Evolutionary conservation across 1,140 invertebrate genomes (phyloP).

Genomic region (Heliconius himera): DNA sequence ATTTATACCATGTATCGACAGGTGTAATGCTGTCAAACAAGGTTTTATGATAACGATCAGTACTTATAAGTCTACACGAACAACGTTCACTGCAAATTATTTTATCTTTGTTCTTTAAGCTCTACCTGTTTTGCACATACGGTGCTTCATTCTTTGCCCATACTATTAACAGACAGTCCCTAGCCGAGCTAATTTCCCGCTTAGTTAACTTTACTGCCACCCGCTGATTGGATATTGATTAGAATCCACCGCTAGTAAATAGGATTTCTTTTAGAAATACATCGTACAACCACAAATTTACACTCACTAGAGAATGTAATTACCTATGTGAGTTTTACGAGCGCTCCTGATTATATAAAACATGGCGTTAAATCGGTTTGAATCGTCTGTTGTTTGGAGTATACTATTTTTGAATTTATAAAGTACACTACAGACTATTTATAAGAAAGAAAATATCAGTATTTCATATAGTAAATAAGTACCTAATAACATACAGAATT

Average conservation of each 20-base stretch:
- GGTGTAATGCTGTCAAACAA: not conserved
- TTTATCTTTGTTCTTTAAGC: not conserved
- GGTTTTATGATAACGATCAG: not conserved
- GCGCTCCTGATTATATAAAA: slow-evolving; percentile 69
- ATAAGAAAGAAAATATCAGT: not conserved
- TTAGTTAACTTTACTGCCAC: slow-evolving; percentile 77
- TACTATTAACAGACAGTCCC: slow-evolving; percentile 27
- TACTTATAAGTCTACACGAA: not conserved
- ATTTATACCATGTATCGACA: not conserved
- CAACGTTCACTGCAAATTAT: not conserved
- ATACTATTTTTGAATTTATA: not conserved
- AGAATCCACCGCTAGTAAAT: slow-evolving; percentile 68
- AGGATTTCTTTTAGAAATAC: slow-evolving; percentile 72
- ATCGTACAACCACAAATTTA: slow-evolving; percentile 72
- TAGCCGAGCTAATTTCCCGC: slow-evolving; percentile 71
- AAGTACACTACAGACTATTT: not conserved
- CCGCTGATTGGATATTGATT: slow-evolving; percentile 79
- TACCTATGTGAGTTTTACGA: slow-evolving; percentile 67
- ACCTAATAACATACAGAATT: not conserved
- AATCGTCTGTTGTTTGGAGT: slow-evolving; percentile 6
- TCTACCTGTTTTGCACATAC: not conserved
- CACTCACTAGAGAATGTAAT: slow-evolving; percentile 77
- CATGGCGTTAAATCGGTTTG: slow-evolving; percentile 63
- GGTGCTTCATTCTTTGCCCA: slow-evolving; percentile 13
- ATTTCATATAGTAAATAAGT: not conserved